These are phyloP conservation scores for Orthonyx spaldingii DNA, from an alignment of 2,113 vertebrate species.

Conservation along the genomic window DNA sequence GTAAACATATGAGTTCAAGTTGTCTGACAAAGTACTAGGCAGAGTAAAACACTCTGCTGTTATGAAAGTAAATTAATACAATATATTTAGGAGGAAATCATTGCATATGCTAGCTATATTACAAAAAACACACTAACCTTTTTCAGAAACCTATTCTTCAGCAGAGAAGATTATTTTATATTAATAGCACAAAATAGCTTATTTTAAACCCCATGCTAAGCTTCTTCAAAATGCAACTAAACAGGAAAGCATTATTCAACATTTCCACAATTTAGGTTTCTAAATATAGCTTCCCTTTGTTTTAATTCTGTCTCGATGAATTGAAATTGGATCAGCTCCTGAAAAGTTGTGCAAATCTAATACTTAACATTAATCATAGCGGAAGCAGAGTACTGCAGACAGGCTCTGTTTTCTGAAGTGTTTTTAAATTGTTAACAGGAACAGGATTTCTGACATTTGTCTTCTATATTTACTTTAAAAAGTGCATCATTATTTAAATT, in stretches of 20 bases:
- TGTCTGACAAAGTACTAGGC: background rate
- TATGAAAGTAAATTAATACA: background rate
- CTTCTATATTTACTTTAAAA: background rate
- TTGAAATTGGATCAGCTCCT: background rate
- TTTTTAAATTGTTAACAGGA: slow-evolving; percentile 18
- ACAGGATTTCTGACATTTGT: background rate
- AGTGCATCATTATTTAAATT: background rate
- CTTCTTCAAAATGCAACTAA: background rate
- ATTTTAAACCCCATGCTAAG: background rate
- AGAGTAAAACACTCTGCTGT: background rate
- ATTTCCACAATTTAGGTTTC: background rate
- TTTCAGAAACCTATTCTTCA: background rate
- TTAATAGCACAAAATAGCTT: background rate
- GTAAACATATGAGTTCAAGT: background rate
- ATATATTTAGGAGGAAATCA: background rate
- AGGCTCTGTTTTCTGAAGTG: background rate
- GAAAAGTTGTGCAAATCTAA: background rate
- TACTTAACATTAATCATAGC: background rate
- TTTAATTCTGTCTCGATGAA: background rate
- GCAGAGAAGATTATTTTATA: background rate
- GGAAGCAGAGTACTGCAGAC: background rate
- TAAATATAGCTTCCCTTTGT: background rate
- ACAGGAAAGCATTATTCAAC: background rate
- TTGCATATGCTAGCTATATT: background rate
- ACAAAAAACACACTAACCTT: background rate